Base-by-base conservation (phyloP, 2,113 vertebrate species). In the Leucoraja erinaceus region DNA sequence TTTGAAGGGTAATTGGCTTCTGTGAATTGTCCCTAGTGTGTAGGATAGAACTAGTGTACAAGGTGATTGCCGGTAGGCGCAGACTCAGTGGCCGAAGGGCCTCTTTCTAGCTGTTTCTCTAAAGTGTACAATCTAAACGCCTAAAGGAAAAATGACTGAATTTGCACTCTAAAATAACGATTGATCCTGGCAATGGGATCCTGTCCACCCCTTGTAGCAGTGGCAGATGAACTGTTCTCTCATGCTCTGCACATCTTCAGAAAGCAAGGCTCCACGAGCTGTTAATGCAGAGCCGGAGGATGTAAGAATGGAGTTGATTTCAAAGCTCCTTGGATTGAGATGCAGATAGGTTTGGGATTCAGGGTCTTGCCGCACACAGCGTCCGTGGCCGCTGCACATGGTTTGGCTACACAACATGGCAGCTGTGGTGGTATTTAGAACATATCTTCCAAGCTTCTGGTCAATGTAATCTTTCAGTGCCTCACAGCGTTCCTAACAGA, bases 151-250 rank as follows among this genome's bases (percentile, higher is more conserved):
- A 31, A 93, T 25, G 4, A 2, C 93, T 68, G 61, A 74, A 22
- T 63, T 90, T 63, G 14, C 88, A 90, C n/a, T 72, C 33, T 91
- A 70, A 33, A 20, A 14, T 16, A 14, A 25, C 54, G 66, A 59
- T 93, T 8, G 47, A 79, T 81, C 25, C 47, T 94, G 93, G 94
- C 98, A 99, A 86, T 11, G 28, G 16, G 94, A 9, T 0, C 97
- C 98, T 0, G 81, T 94, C 98, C 98, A 98, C 77, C 97, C 97
- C 0, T 0, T 79, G 94, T 97, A 98, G 95, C 98, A 99, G 93
- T 79, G 94, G 95, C 97, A 99, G 92, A 93, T 94, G 93, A 98
- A 98, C 0, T 95, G 86, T 0, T 10, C 63, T 93, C 93, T 28
- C 0, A 96, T 95, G 93, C 94, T 93, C 93, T 95, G 94, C 33